phyloP scores from a whole-genome alignment of 2,113 vertebrate genomes.

The Percina caprodes region DNA sequence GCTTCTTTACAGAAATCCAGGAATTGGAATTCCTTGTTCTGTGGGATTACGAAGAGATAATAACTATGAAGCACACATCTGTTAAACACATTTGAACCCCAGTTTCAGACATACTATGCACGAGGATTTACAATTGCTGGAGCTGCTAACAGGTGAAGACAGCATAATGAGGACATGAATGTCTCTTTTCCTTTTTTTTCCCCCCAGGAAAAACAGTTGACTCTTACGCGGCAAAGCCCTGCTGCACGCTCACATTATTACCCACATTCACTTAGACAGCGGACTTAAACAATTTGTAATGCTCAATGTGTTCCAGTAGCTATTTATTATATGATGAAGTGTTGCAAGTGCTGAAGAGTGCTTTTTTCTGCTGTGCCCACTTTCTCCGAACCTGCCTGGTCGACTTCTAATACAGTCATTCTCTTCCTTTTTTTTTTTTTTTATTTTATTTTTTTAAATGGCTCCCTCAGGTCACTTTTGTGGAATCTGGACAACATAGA shows the following conservation, averaged over 20 bases:
- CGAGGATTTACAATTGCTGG: conserved; percentile 4
- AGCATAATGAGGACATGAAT: not conserved
- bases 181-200: not conserved
- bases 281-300: conserved; percentile 12
- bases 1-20: conserved; percentile 27
- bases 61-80: conserved; percentile 17
- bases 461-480: conserved; percentile 7
- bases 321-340: conserved; percentile 20
- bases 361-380: conserved; percentile 13
- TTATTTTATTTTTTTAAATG: conserved; percentile 46
- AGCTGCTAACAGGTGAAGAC: conserved; percentile 37
- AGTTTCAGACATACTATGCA: conserved; percentile 2
- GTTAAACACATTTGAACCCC: conserved; percentile 39
- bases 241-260: not conserved
- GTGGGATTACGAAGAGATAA: conserved; percentile 48
- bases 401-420: conserved; percentile 11
- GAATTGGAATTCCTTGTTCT: conserved; percentile 33
- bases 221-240: not conserved
- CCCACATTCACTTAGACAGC: not conserved
- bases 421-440: conserved; percentile 32
- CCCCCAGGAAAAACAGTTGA: not conserved
- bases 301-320: conserved; percentile 1
- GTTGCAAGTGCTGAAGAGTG: not conserved
- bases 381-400: conserved; percentile 5
- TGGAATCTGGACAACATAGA: conserved; percentile 7